Evolutionary conservation across 2,888 invertebrate species (phyloP).

Genomic region (Ypsolopha sequella): DNA sequence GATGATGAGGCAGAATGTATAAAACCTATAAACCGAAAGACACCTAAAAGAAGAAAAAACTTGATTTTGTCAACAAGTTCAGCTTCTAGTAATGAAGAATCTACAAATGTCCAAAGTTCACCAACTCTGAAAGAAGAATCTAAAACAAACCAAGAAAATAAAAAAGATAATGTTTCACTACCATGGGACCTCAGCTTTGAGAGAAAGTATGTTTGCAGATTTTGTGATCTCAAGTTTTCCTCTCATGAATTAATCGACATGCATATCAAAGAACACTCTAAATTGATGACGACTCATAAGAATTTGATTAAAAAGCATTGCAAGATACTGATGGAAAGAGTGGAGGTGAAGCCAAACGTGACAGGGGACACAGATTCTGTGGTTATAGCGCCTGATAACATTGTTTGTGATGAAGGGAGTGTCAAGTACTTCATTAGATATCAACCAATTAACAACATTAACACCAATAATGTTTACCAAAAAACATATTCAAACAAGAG

Average conservation of each 20-base stretch:
- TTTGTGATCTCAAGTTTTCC: slow-evolving; percentile 11
- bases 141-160: too few relatives aligned
- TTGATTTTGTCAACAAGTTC: too few relatives aligned
- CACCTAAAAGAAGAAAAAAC: too few relatives aligned
- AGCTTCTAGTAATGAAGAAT: too few relatives aligned
- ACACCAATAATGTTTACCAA: slow-evolving; percentile 9
- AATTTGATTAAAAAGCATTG: slow-evolving; percentile 25
- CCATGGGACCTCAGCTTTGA: slow-evolving; percentile 10
- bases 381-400: slow-evolving; percentile 26
- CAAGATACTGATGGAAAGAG: slow-evolving; percentile 28
- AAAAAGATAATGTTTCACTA: background rate
- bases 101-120: too few relatives aligned
- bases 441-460: slow-evolving; percentile 7
- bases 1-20: too few relatives aligned
- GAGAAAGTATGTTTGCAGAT: slow-evolving; percentile 12
- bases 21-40: too few relatives aligned
- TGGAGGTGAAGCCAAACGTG: slow-evolving; percentile 33
- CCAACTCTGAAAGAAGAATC: too few relatives aligned
- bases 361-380: slow-evolving; percentile 30
- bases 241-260: slow-evolving; percentile 12
- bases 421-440: slow-evolving; percentile 29
- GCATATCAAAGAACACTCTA: slow-evolving; percentile 20
- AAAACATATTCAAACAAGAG: background rate
- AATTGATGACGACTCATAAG: slow-evolving; percentile 18
- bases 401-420: slow-evolving; percentile 23